Conservation (phyloP, 2,797 vertebrate species). For the Phrynocephalus forsythii region DNA sequence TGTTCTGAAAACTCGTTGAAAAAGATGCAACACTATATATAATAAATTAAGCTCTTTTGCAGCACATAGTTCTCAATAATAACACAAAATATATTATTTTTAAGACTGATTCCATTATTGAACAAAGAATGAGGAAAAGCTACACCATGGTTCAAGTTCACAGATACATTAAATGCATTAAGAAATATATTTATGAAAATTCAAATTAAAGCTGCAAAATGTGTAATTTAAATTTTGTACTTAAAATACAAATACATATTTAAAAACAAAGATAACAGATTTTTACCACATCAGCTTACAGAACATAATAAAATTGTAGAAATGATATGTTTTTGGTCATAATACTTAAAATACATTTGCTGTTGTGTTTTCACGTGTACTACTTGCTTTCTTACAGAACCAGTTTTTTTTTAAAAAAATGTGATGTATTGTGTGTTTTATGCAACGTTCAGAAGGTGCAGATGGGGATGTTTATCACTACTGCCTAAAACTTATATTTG, state of each 20-base stretch:
- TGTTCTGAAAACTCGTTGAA: slow-evolving; percentile 19
- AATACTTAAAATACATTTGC: slow-evolving; percentile 16
- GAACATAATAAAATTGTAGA: slow-evolving; percentile 25
- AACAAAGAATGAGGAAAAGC: slow-evolving; percentile 23
- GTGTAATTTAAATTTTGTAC: background rate
- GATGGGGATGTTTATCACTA: slow-evolving; percentile 13
- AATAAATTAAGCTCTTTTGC: slow-evolving; percentile 28
- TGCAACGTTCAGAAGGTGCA: slow-evolving; percentile 8
- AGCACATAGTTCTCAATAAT: background rate
- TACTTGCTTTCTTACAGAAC: slow-evolving; percentile 16
- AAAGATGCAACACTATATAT: background rate
- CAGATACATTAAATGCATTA: slow-evolving; percentile 11
- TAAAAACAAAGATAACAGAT: slow-evolving; percentile 14
- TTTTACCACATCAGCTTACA: slow-evolving; percentile 8
- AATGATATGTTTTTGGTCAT: slow-evolving; percentile 10
- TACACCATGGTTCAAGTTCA: slow-evolving; percentile 27
- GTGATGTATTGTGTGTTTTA: background rate
- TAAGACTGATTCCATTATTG: background rate
- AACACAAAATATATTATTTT: slow-evolving; percentile 10
- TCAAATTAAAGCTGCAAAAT: slow-evolving; percentile 12
- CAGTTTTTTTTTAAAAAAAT: slow-evolving; percentile 25
- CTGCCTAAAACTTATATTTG: background rate
- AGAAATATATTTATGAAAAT: slow-evolving; percentile 5
- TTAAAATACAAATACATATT: slow-evolving; percentile 10
- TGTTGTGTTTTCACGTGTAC: background rate